Evolutionary conservation across 2,113 vertebrate species (phyloP), one percentile per base, ranked within the genome.

Genomic region (Syngnathus typhle): DNA sequence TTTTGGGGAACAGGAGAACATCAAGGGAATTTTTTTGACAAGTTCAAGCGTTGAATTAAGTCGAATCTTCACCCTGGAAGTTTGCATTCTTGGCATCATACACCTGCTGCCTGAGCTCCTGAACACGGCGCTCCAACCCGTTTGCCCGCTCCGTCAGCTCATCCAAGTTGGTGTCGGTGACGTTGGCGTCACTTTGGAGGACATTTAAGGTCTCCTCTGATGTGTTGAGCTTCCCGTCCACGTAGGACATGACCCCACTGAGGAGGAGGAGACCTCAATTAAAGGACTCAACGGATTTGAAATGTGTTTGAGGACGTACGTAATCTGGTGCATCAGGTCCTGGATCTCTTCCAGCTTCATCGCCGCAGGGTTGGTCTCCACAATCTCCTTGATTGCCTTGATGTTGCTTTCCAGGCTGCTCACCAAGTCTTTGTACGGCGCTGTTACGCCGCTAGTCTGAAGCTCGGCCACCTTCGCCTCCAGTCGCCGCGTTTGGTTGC

Each of bases 51-150:
- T 44, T 36, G 15, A 19, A 49, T 7, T 13, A 37, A 6, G 19
- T 21, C 3, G 10, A 21, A 36, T 41, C 71, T 91, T 87, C 81
- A 98, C 97, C 97, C 13, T 90, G 86, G 78, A 96, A 84, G 86
- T 99, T 95, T 61, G 95, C 92, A 71, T 98, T 95, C 85, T 99
- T 98, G 75, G 93, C 91, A 47, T 92, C 89, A 73, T 94, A 90
- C 39, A 98, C 85, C 76, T 93, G 92, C 64, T 93, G 91, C 21
- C 79, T 90, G 68, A 97, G 90, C 44, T 93, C 91, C 52, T 90
- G 89, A 61, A 95, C 84, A 0, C 82, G 87, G 0, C 8, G 85
- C 69, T 94, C 89, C 0, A 98, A 81, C 63, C 70, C 89, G 36
- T 89, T 83, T 43, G 91, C 93, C 70, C 95, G 93, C 0, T 80